These are phyloP conservation scores for Athalia rosae DNA, from an alignment of 2,888 invertebrate genomes.

Conservation along the genomic window DNA sequence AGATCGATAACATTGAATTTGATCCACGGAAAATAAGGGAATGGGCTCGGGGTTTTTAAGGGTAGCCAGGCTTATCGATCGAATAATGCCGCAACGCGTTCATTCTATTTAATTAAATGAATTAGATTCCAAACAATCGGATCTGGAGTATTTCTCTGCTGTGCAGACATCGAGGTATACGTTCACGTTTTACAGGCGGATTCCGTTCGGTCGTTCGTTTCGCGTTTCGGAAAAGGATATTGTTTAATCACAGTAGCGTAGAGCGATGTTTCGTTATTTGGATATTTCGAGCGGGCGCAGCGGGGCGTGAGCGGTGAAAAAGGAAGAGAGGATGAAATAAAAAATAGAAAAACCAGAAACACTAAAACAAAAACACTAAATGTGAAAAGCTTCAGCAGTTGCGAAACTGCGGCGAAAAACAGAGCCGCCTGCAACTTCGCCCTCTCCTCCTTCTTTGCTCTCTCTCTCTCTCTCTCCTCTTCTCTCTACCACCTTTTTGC, in stretches of 20 bases:
- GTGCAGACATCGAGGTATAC: not conserved
- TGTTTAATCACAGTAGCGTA: slow-evolving; percentile 26
- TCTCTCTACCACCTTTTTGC: not conserved
- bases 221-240: slow-evolving; percentile 27
- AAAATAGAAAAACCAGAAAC: too few species aligned
- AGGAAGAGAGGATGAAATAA: not conserved
- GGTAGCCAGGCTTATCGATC: slow-evolving; percentile 2
- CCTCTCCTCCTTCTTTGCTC: not conserved
- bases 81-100: slow-evolving; percentile 33
- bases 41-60: not conserved
- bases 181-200: slow-evolving; percentile 4
- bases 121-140: slow-evolving; percentile 34
- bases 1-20: not conserved
- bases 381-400: slow-evolving; percentile 35
- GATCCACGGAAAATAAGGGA: not conserved
- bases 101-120: slow-evolving; percentile 51
- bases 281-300: not conserved
- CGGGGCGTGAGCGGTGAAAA: not conserved
- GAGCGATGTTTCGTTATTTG: slow-evolving; percentile 13
- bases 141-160: slow-evolving; percentile 15
- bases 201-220: slow-evolving; percentile 1
- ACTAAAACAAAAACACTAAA: not conserved
- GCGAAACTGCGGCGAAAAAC: slow-evolving; percentile 20
- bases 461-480: not conserved
- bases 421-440: not conserved